Evolutionary conservation across 2,888 invertebrate genomes (phyloP).

Genomic region (Heliconius sara): DNA sequence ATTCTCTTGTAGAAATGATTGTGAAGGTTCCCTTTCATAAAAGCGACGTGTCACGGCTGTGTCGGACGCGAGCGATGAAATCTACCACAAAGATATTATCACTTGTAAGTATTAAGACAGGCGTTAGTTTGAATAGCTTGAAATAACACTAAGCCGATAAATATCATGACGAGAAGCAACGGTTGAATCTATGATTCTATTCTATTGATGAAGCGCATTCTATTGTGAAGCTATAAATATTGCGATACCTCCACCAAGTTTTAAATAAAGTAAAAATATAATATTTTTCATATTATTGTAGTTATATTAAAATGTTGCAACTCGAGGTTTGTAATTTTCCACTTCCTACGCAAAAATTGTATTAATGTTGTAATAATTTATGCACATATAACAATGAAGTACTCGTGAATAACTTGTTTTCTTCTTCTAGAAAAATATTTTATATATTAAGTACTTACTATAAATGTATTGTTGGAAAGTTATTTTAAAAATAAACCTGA

Average conservation of each 20-base stretch:
- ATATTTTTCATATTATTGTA: neutral
- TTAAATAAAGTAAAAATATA: neutral
- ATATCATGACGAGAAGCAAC: constrained; percentile 53
- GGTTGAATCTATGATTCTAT: constrained; percentile 59
- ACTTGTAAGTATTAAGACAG: constrained; percentile 11
- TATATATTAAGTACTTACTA: no score
- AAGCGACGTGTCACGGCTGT: neutral
- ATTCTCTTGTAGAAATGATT: neutral
- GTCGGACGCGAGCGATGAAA: neutral
- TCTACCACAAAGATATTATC: constrained; percentile 4
- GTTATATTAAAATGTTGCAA: neutral
- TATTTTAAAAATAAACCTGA: no score
- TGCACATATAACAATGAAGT: neutral
- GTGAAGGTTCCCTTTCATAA: neutral
- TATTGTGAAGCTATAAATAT: neutral
- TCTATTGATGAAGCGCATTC: constrained; percentile 49
- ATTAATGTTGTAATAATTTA: neutral
- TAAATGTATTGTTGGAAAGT: no score
- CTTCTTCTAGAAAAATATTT: no score
- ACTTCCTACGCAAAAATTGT: neutral
- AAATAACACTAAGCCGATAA: constrained; percentile 56
- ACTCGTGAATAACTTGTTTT: no score
- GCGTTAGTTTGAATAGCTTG: constrained; percentile 51
- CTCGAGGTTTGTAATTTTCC: neutral
- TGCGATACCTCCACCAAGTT: neutral